phyloP scores from a whole-genome alignment of 2,797 vertebrate genomes.

The Myotis vivesi region DNA sequence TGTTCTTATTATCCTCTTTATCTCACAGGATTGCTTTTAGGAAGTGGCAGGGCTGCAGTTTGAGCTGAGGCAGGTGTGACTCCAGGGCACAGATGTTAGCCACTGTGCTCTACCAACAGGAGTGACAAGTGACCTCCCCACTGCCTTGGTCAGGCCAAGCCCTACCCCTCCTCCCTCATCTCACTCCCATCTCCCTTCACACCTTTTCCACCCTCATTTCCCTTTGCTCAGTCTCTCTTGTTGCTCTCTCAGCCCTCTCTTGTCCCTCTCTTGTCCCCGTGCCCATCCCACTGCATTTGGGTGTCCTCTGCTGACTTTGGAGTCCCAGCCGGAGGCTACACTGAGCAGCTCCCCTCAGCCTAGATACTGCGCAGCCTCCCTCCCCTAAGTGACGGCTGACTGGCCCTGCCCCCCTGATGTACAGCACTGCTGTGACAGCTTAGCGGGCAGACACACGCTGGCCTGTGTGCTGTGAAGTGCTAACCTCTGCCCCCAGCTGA shows the following conservation, averaged over 20 bases:
- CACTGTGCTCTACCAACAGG: neutral
- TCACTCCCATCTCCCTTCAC: neutral
- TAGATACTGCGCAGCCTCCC: neutral
- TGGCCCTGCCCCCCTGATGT: neutral
- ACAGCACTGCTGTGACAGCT: neutral
- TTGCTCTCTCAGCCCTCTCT: neutral
- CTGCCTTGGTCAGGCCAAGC: neutral
- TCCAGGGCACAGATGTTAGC: neutral
- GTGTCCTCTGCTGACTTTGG: neutral
- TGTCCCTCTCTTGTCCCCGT: neutral
- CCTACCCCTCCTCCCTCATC: neutral
- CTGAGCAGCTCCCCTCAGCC: neutral
- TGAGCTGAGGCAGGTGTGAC: neutral
- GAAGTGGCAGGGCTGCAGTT: neutral
- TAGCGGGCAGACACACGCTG: neutral
- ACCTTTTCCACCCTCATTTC: neutral
- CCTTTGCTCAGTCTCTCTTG: neutral
- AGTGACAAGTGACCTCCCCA: neutral
- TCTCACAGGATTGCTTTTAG: neutral
- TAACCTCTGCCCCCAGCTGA: neutral
- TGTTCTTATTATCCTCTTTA: neutral
- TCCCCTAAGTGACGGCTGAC: neutral
- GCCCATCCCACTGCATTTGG: neutral
- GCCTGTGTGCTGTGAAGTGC: neutral
- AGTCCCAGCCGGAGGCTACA: neutral